phyloP scores from a whole-genome alignment of 1,140 invertebrate species.

The Heliconius hewitsoni region DNA sequence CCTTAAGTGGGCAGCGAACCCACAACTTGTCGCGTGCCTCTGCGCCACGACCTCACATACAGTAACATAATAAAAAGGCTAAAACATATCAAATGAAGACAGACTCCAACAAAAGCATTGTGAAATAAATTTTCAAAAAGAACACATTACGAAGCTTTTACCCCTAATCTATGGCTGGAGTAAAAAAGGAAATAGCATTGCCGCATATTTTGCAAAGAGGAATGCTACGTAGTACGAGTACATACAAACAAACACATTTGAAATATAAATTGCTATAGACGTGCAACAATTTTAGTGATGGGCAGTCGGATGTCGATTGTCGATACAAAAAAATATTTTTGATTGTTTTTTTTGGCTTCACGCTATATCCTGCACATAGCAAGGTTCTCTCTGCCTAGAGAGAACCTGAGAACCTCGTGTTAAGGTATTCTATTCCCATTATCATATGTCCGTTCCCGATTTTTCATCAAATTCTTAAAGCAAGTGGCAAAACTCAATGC shows the following conservation, averaged over 20 bases:
- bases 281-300: slow-evolving; percentile 33
- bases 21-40: no score
- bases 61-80: not conserved
- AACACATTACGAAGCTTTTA: slow-evolving; percentile 50
- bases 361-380: not conserved
- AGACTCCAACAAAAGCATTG: not conserved
- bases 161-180: slow-evolving; percentile 44
- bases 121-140: slow-evolving; percentile 43
- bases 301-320: not conserved
- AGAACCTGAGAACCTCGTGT: no score
- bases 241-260: slow-evolving; percentile 52
- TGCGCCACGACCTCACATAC: no score
- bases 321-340: not conserved
- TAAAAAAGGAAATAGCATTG: slow-evolving; percentile 46
- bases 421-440: no score
- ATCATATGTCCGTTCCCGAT: no score
- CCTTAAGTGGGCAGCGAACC: no score
- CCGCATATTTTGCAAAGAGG: slow-evolving; percentile 41
- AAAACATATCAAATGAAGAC: slow-evolving; percentile 8
- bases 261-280: slow-evolving; percentile 56
- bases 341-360: not conserved
- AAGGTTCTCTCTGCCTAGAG: no score
- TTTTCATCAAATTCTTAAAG: no score
- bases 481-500: no score
- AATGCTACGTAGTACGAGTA: slow-evolving; percentile 24